Conservation (phyloP, 37 sponge, comb jelly and placozoan genomes). For the Cliona cf. orientalis region DNA sequence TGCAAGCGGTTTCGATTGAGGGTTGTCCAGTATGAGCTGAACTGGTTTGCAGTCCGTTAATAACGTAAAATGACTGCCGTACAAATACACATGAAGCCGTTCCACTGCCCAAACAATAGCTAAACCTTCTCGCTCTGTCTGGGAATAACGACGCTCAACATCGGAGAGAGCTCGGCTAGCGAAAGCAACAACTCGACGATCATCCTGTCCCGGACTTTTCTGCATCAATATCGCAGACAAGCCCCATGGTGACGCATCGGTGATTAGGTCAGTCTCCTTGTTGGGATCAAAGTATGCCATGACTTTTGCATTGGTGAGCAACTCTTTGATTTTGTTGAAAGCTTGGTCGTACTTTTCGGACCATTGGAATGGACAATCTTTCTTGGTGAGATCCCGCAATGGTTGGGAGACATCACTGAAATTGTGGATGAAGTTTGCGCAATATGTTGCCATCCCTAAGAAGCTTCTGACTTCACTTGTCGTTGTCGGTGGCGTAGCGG, state of each 20-base stretch:
- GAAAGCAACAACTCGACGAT: conserved; percentile 26
- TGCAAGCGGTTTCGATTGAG: conserved; percentile 48
- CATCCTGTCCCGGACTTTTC: background rate
- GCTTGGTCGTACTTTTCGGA: too few species aligned
- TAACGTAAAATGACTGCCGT: conserved; percentile 54
- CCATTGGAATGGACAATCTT: conserved; percentile 18
- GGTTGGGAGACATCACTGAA: conserved; percentile 47
- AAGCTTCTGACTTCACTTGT: conserved; percentile 35
- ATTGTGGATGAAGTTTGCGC: conserved; percentile 52
- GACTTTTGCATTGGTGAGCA: conserved; percentile 17
- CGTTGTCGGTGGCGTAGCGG: conserved; percentile 28
- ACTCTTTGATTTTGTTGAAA: conserved; percentile 32
- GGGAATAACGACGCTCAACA: conserved; percentile 33
- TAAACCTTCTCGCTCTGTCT: conserved; percentile 41
- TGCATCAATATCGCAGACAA: conserved; percentile 41
- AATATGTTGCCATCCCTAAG: conserved; percentile 55
- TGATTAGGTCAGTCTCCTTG: conserved; percentile 28
- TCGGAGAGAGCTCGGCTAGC: conserved; percentile 23
- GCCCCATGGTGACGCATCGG: conserved; percentile 43
- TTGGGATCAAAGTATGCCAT: conserved; percentile 37
- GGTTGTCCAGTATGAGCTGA: conserved; percentile 28
- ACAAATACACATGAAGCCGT: conserved; percentile 62
- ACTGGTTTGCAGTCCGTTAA: conserved; percentile 54
- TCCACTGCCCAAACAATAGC: conserved; percentile 49
- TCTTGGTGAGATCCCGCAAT: conserved; percentile 40